Percentiles rank a stretch among this genome's conserved stretches.
Conservation (phyloP, 2,113 vertebrate genomes). For the Onychorhynchus coronatus region DNA sequence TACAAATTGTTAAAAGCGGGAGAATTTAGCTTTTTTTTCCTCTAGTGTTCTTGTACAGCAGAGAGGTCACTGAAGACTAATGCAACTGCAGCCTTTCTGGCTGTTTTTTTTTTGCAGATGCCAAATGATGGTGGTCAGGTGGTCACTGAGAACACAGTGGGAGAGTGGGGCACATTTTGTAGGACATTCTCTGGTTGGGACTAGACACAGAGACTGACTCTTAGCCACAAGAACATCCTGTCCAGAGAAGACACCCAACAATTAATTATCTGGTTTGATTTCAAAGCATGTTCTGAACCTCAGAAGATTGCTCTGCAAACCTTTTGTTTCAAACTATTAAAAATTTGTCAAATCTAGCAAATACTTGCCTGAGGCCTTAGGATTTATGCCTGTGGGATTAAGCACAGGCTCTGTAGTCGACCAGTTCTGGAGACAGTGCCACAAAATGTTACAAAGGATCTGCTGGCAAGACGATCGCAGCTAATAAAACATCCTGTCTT, state of each 20-base stretch:
- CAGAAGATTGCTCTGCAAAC: not conserved
- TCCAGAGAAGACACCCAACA: not conserved
- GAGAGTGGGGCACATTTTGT: not conserved
- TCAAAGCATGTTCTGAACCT: not conserved
- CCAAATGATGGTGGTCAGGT: not conserved
- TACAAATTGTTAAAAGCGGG: not conserved
- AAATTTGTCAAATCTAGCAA: not conserved
- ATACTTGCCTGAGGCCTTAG: not conserved
- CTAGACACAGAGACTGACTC: not conserved
- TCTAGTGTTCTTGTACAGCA: not conserved
- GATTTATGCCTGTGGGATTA: not conserved
- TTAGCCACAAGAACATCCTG: not conserved
- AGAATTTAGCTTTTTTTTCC: not conserved
- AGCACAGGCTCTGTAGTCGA: not conserved
- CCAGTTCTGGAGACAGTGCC: not conserved
- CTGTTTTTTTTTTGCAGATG: not conserved
- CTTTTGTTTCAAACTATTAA: not conserved
- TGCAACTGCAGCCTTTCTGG: not conserved
- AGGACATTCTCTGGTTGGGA: not conserved
- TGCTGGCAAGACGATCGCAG: not conserved
- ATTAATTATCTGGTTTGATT: not conserved
- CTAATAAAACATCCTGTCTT: slow-evolving; percentile 7
- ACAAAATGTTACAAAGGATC: not conserved
- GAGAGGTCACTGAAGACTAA: not conserved
- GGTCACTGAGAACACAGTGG: not conserved